Evolutionary conservation across 2,888 invertebrate species (phyloP).

Genomic region (Hipparchia sbordonii): DNA sequence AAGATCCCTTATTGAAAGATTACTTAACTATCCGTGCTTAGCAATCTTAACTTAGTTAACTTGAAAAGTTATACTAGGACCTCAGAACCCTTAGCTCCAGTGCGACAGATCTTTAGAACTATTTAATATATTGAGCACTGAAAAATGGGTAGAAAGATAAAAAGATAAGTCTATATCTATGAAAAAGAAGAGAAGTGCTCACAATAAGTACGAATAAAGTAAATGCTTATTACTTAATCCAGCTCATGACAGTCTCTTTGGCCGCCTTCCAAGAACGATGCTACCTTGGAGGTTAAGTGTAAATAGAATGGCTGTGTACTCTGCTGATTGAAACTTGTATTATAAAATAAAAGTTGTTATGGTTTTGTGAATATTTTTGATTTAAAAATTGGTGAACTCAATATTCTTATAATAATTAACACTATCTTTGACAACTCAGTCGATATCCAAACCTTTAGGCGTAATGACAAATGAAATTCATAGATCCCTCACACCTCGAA

Average conservation of each 20-base stretch:
- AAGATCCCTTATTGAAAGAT: neutral
- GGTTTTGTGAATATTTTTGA: constrained; percentile 23
- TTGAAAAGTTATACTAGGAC: neutral
- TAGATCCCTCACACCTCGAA: no score
- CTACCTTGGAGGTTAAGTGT: constrained; percentile 68
- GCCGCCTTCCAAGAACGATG: constrained; percentile 66
- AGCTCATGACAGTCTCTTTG: constrained; percentile 53
- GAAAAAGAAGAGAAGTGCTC: neutral
- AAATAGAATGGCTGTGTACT: constrained; percentile 71
- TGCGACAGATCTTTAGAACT: no score
- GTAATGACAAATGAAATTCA: no score
- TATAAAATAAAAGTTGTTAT: constrained; percentile 37
- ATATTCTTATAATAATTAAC: neutral
- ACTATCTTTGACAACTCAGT: no score
- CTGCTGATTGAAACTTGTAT: constrained; percentile 67
- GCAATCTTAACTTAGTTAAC: neutral
- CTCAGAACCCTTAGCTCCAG: no score
- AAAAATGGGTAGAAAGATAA: neutral
- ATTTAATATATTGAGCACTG: no score
- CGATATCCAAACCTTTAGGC: no score
- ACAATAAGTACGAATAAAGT: constrained; percentile 2
- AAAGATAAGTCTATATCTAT: no score
- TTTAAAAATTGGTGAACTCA: neutral
- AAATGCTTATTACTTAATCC: constrained; percentile 12
- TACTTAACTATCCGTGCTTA: neutral